A percentile compares a stretch with the other conserved stretches of the same genome.
Evolutionary conservation across 2,797 vertebrate genomes (phyloP).

Genomic region (Lateolabrax maculatus): DNA sequence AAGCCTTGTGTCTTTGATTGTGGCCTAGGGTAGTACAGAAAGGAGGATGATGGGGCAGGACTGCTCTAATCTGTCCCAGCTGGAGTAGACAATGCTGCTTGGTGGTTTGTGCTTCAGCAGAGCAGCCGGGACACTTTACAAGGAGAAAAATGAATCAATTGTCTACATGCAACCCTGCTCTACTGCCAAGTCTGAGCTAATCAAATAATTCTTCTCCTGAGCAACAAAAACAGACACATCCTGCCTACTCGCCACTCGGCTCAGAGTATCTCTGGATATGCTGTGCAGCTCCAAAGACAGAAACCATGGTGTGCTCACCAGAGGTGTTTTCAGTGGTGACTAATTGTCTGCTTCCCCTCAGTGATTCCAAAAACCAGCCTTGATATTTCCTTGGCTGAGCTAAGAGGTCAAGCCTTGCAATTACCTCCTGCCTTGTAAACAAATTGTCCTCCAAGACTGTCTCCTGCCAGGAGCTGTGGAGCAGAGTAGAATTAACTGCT

Average conservation of each 20-base stretch:
- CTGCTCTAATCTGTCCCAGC: constrained; percentile 21
- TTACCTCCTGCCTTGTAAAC: constrained; percentile 79
- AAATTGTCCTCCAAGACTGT: constrained; percentile 75
- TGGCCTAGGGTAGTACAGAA: constrained; percentile 1
- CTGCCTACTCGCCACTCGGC: neutral
- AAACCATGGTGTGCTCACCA: constrained; percentile 11
- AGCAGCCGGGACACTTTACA: constrained; percentile 42
- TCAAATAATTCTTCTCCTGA: constrained; percentile 54
- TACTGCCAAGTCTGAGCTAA: constrained; percentile 56
- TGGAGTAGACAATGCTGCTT: constrained; percentile 8
- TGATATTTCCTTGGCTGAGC: constrained; percentile 67
- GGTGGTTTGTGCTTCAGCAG: constrained; percentile 25
- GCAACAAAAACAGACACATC: constrained; percentile 13
- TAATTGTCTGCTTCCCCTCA: constrained; percentile 68
- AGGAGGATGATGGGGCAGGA: neutral
- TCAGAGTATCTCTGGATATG: constrained; percentile 15
- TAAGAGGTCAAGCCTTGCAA: constrained; percentile 64
- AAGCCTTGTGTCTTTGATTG: neutral
- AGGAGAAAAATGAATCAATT: constrained; percentile 42
- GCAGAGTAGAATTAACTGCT: constrained; percentile 62
- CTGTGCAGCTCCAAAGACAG: constrained; percentile 15
- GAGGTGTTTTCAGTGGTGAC: constrained; percentile 53
- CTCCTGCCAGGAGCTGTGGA: constrained; percentile 61
- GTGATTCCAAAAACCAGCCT: constrained; percentile 54
- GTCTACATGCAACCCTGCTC: constrained; percentile 37